phyloP scores from a whole-genome alignment of 1,140 invertebrate genomes.

The Drosophila orosa region DNA sequence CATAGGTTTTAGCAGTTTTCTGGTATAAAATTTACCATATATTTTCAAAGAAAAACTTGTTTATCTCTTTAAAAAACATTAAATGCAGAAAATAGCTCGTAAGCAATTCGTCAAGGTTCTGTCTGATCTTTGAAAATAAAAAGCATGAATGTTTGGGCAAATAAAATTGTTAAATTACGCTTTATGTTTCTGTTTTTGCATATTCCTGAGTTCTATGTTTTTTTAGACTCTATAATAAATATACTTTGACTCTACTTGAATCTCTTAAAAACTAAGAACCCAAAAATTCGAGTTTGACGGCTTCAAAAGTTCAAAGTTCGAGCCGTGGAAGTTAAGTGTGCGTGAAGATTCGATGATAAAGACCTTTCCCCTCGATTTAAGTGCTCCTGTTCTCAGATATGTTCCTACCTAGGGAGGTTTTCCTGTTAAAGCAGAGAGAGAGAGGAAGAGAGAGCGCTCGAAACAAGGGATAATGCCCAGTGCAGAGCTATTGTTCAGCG shows the following conservation, averaged over 20 bases:
- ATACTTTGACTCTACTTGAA: neutral
- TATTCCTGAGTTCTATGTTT: neutral
- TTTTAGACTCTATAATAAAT: neutral
- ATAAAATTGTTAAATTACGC: neutral
- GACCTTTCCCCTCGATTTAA: slow-evolving; percentile 12
- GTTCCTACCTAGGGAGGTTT: slow-evolving; percentile 19
- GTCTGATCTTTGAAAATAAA: neutral
- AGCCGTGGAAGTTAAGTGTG: slow-evolving; percentile 10
- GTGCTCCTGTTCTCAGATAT: neutral
- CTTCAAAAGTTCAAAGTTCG: slow-evolving; percentile 15
- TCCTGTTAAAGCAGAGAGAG: slow-evolving; percentile 10
- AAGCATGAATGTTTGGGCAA: neutral
- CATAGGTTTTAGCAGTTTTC: neutral
- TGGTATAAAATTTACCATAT: neutral
- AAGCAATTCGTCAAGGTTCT: neutral
- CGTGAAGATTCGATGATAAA: slow-evolving; percentile 26
- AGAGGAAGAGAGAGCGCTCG: neutral
- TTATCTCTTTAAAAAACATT: slow-evolving; percentile 2
- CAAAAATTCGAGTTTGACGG: neutral
- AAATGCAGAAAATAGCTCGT: slow-evolving; percentile 1
- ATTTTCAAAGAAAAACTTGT: neutral
- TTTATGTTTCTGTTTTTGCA: neutral
- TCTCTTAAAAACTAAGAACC: neutral
- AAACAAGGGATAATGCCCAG: slow-evolving; percentile 3
- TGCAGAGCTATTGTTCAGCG: slow-evolving; percentile 24